phyloP scores from a whole-genome alignment of 2,888 invertebrate genomes.

The Bruchidius siliquastri region DNA sequence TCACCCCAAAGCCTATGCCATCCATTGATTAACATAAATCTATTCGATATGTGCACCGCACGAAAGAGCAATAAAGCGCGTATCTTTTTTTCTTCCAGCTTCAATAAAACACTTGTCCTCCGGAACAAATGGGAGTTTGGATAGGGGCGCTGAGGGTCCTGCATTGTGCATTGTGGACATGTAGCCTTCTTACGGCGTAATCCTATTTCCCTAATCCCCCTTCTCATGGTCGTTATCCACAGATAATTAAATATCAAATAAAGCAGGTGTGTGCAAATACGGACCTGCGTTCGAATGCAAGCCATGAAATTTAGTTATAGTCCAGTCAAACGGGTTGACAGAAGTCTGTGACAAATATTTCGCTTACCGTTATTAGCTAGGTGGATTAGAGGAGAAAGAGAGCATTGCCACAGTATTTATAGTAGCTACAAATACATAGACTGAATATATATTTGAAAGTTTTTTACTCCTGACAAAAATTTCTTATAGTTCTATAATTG shows the following conservation, averaged over 20 bases:
- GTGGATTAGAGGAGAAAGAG: too few species aligned
- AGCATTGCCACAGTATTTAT: too few species aligned
- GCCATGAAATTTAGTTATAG: background rate
- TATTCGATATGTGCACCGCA: background rate
- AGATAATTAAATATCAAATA: slow-evolving; percentile 40
- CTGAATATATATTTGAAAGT: too few species aligned
- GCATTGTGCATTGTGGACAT: background rate
- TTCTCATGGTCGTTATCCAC: slow-evolving; percentile 31
- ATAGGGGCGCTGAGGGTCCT: background rate
- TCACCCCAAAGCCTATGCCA: background rate
- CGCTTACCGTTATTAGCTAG: too few species aligned
- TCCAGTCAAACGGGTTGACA: background rate
- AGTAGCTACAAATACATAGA: too few species aligned
- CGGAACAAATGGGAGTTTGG: background rate
- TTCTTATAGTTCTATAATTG: too few species aligned
- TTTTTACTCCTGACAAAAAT: too few species aligned
- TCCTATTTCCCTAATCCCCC: background rate
- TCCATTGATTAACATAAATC: background rate
- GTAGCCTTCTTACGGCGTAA: background rate
- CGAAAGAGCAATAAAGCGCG: background rate
- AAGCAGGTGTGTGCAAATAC: slow-evolving; percentile 29
- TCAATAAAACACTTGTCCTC: background rate
- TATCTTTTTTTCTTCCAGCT: background rate
- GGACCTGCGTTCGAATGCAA: background rate
- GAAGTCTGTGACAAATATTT: too few species aligned